Base-by-base conservation (phyloP, 2,797 vertebrate genomes). In the Scyliorhinus canicula region DNA sequence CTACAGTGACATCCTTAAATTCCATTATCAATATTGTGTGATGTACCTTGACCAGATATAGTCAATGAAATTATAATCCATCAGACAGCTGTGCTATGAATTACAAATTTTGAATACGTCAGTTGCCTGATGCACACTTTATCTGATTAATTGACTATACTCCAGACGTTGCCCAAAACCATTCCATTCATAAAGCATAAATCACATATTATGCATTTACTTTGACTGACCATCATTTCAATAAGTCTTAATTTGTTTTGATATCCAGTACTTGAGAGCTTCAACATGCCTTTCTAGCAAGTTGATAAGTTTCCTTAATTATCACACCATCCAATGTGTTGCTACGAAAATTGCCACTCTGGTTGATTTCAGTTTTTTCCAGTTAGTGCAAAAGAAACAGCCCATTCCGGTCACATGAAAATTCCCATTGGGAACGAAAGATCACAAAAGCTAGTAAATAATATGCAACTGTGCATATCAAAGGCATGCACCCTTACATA, bases 121-220 rank as follows among this genome's bases (percentile, higher is more conserved):
- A 26, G 60, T 44, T 93, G n/a, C 24, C 55, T 44, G 88, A 93
- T 24, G 26, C 19, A 93, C 21, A 93, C 40, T 40, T 65, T 47
- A 67, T 93, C 91, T 93, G 60, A 93, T 93, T 93, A 91, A 65
- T 63, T 91, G 88, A 44, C 31, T 57, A 60, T 40, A 93, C 21
- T 93, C 55, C 88, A 60, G n/a, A 65, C 16, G 35, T 91, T n/a
- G 55, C 31, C 7, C 44, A 67, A 93, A 65, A 67, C n/a, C n/a
- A 65, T 67, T 93, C 67, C 57, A 88, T 16, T 24, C 84, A 85
- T 91, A 91, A 60, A 91, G 47, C 88, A 91, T 40, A 40, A 60
- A 63, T 91, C 88, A 40, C 7, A n/a, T 44, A 9, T 28, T 65
- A 67, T 57, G 85, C 63, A 67, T 93, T 93, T 65, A 44, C 90